Conservation (phyloP, 2,113 vertebrate genomes). For the Oryzias woworae region DNA sequence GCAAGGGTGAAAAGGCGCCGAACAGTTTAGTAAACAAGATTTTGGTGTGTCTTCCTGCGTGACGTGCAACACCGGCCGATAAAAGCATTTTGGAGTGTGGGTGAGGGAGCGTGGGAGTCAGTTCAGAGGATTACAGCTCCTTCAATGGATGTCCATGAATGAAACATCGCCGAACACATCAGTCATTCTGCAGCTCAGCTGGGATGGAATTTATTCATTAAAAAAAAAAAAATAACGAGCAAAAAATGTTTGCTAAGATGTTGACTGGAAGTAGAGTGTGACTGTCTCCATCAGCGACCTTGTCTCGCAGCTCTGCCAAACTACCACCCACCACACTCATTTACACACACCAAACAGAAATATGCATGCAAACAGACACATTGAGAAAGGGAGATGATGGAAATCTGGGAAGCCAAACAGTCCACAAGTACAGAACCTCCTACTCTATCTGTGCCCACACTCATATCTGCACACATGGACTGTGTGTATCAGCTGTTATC, state of each 20-base stretch:
- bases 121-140: slow-evolving; percentile 36
- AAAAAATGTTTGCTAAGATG: slow-evolving; percentile 52
- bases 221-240: slow-evolving; percentile 45
- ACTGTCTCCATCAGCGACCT: slow-evolving; percentile 66
- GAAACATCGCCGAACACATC: slow-evolving; percentile 33
- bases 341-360: slow-evolving; percentile 42
- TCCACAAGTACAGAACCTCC: slow-evolving; percentile 68
- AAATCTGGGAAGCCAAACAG: slow-evolving; percentile 59
- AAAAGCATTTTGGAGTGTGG: slow-evolving; percentile 21
- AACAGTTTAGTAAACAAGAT: slow-evolving; percentile 57
- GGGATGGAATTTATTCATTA: slow-evolving; percentile 65
- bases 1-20: slow-evolving; percentile 65
- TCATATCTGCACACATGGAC: slow-evolving; percentile 55
- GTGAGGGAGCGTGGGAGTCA: slow-evolving; percentile 29
- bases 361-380: slow-evolving; percentile 46
- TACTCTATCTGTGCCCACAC: slow-evolving; percentile 60
- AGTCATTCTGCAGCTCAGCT: slow-evolving; percentile 33
- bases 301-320: slow-evolving; percentile 62
- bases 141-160: slow-evolving; percentile 44
- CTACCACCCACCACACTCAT: slow-evolving; percentile 60
- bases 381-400: slow-evolving; percentile 44
- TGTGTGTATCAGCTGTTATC: slow-evolving; percentile 55
- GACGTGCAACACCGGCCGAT: slow-evolving; percentile 29
- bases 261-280: slow-evolving; percentile 44
- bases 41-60: slow-evolving; percentile 41